Conservation (phyloP, 2,888 invertebrate species). For the Odontothrips loti region DNA sequence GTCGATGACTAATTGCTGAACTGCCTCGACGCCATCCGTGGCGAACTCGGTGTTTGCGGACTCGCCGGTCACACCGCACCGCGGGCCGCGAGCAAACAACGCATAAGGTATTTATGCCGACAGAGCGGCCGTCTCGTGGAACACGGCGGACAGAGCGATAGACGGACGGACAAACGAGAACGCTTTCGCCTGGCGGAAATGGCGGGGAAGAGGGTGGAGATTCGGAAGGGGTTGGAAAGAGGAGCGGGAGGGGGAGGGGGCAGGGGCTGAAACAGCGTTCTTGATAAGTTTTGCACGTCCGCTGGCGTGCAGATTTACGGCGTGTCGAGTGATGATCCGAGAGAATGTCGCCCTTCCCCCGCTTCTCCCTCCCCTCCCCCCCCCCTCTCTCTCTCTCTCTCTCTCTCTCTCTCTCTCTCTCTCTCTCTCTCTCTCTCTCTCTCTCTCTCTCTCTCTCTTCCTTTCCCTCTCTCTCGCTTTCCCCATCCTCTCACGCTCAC, state of each 20-base stretch:
- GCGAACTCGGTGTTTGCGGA: too few species aligned
- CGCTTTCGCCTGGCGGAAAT: too few species aligned
- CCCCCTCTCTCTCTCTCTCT: background rate
- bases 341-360: background rate
- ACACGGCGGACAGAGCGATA: too few species aligned
- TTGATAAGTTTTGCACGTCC: constrained; percentile 11
- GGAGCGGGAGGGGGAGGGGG: background rate
- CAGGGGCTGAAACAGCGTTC: constrained; percentile 1
- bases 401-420: background rate
- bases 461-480: background rate
- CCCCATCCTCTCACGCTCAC: background rate
- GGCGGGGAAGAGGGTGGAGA: background rate
- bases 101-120: too few species aligned
- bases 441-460: background rate
- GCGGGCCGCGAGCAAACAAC: too few species aligned
- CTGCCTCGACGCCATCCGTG: too few species aligned
- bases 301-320: constrained; percentile 6
- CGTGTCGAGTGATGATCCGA: constrained; percentile 11
- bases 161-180: too few species aligned
- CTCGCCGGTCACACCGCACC: too few species aligned
- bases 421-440: background rate
- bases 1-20: too few species aligned
- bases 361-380: background rate
- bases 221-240: background rate
- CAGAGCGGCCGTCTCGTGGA: too few species aligned